Evolutionary conservation across 2,113 vertebrate species (phyloP), one percentile per base, ranked within the genome.

Genomic region (Columba livia): DNA sequence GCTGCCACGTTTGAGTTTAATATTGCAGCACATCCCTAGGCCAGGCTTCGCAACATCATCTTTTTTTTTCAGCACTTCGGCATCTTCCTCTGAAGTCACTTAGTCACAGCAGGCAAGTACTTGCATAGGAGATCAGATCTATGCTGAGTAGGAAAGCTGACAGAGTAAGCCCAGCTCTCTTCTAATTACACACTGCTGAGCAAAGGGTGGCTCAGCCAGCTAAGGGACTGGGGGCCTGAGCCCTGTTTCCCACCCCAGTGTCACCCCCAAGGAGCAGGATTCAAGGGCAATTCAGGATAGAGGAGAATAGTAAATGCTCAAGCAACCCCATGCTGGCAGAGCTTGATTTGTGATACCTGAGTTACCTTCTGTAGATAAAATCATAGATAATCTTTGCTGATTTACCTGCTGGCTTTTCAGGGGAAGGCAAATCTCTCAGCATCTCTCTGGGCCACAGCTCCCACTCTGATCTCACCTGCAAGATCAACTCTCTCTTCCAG

Each of bases 111-210:
- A 71, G 47, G 53, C 1, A 1, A 77, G 44, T 12, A 7, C 17
- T 56, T 1, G 4, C 0, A 0, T 11, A 8, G 31, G 47, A 79
- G 16, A 26, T 10, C 44, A 20, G 81, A 34, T n/a, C 0, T 0
- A 24, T 29, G 42, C 2, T 7, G 47, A 36, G 20, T 19, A 60
- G 67, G n/a, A 70, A 72, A 90, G 28, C 25, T 44, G 6, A 28
- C 5, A 65, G 15, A 29, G 10, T 13, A 69, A 65, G 15, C 28
- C 34, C 51, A 90, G 26, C 26, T 75, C 53, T 78, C 17, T 64
- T 65, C 36, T 36, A 10, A 34, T 58, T 16, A 31, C 2, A 8
- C 48, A 12, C 12, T 26, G 23, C 47, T 32, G 24, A 44, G 42
- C 42, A 44, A 44, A 42, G 17, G 42, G 42, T 44, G 42, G 42